phyloP scores from a whole-genome alignment of 2,888 invertebrate species.

The Pandemis heparana region DNA sequence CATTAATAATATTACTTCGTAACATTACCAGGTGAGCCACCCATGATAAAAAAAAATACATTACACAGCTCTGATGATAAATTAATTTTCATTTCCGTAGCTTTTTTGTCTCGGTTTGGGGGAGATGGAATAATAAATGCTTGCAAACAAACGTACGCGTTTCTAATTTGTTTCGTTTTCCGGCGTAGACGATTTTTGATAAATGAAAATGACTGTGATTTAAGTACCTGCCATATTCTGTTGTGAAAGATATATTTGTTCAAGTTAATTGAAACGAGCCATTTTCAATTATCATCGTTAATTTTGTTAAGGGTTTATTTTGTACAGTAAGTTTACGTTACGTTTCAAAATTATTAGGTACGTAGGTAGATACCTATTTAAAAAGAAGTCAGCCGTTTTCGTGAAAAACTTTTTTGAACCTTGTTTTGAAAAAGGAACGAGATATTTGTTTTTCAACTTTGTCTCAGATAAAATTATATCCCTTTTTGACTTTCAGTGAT shows the following conservation, averaged over 20 bases:
- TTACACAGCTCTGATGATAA: slow-evolving; percentile 24
- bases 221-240: background rate
- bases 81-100: slow-evolving; percentile 28
- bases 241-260: background rate
- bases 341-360: no score
- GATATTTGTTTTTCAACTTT: no score
- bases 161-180: slow-evolving; percentile 16
- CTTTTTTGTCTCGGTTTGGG: slow-evolving; percentile 13
- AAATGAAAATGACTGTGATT: slow-evolving; percentile 4
- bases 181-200: background rate
- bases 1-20: no score
- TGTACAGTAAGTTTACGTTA: no score
- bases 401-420: no score
- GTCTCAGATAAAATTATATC: no score
- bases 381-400: no score
- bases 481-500: no score
- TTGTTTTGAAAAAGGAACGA: no score
- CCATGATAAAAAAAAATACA: slow-evolving; percentile 22
- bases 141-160: slow-evolving; percentile 14
- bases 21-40: background rate
- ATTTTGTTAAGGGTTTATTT: background rate
- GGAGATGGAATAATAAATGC: slow-evolving; percentile 25
- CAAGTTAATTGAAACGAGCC: background rate
- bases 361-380: no score
- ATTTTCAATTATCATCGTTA: background rate